These are phyloP conservation scores for Nematopogon swammerdamellus DNA, from an alignment of 2,888 invertebrate species.

Conservation along the genomic window DNA sequence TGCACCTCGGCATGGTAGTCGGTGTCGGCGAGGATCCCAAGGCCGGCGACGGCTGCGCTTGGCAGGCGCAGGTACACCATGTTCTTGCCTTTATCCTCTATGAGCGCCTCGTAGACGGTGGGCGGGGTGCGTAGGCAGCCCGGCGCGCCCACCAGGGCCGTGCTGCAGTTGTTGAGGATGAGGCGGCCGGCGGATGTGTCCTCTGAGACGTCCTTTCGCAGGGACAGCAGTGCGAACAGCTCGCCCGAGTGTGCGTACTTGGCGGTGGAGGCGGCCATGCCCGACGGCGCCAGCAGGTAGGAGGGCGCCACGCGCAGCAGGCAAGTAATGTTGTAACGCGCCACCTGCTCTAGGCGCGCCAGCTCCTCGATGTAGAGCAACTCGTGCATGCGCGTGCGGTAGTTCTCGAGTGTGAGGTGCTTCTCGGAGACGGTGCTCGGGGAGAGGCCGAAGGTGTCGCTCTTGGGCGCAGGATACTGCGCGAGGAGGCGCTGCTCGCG, in stretches of 20 bases:
- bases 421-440: conserved; percentile 64
- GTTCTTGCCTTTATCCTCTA: conserved; percentile 78
- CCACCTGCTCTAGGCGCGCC: conserved; percentile 65
- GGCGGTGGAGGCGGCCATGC: conserved; percentile 66
- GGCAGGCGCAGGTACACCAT: conserved; percentile 72
- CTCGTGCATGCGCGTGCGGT: conserved; percentile 71
- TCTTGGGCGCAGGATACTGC: conserved; percentile 64
- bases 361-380: conserved; percentile 75
- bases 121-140: conserved; percentile 13
- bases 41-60: conserved; percentile 59
- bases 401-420: conserved; percentile 64
- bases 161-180: conserved; percentile 72
- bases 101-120: conserved; percentile 70
- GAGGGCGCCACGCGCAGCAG: conserved; percentile 60
- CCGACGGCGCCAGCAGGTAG: conserved; percentile 66
- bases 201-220: conserved; percentile 74
- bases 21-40: conserved; percentile 60
- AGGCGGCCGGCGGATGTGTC: conserved; percentile 79
- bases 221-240: conserved; percentile 68
- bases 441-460: conserved; percentile 63
- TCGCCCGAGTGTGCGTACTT: conserved; percentile 76
- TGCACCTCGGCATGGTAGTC: conserved; percentile 70
- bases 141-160: conserved; percentile 56
- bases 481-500: conserved; percentile 53
- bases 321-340: conserved; percentile 66